A percentile compares a stretch with the other conserved stretches of the same genome.
phyloP scores from a whole-genome alignment of 2,888 invertebrate species.

The Anthrax anthrax region DNA sequence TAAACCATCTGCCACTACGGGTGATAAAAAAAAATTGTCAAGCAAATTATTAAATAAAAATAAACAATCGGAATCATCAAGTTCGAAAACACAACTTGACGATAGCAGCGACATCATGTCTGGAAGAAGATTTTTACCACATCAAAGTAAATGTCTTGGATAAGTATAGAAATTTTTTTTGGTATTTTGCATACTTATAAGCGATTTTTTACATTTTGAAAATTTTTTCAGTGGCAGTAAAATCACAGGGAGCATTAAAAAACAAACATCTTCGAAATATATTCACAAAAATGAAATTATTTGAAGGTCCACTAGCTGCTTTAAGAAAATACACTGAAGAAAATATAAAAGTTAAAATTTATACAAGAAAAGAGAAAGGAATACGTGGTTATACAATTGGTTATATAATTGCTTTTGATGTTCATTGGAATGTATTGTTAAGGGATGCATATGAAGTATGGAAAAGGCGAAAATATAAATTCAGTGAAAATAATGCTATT shows the following conservation, averaged over 20 bases:
- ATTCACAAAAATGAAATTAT: conserved; percentile 39
- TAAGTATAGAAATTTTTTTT: neutral
- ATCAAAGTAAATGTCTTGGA: conserved; percentile 32
- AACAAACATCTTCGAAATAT: conserved; percentile 33
- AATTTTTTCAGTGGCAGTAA: conserved; percentile 26
- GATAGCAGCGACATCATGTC: too few species aligned
- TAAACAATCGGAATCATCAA: too few species aligned
- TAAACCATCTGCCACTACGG: too few species aligned
- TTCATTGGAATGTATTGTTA: conserved; percentile 83
- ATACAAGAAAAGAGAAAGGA: conserved; percentile 54
- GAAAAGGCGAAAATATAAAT: conserved; percentile 41
- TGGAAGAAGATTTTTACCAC: conserved; percentile 34
- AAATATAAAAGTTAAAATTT: conserved; percentile 23
- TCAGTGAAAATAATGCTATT: conserved; percentile 20
- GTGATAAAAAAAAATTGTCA: too few species aligned
- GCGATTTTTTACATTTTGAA: neutral
- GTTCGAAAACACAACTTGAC: too few species aligned
- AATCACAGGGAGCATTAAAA: conserved; percentile 13
- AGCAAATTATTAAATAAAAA: too few species aligned
- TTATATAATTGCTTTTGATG: conserved; percentile 74
- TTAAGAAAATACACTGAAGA: conserved; percentile 38
- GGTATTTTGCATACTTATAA: neutral
- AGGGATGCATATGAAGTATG: conserved; percentile 72
- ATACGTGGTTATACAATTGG: conserved; percentile 68
- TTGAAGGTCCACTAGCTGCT: conserved; percentile 46